These are phyloP conservation scores for Gavia stellata DNA, from an alignment of 2,113 vertebrate genomes.

Conservation along the genomic window DNA sequence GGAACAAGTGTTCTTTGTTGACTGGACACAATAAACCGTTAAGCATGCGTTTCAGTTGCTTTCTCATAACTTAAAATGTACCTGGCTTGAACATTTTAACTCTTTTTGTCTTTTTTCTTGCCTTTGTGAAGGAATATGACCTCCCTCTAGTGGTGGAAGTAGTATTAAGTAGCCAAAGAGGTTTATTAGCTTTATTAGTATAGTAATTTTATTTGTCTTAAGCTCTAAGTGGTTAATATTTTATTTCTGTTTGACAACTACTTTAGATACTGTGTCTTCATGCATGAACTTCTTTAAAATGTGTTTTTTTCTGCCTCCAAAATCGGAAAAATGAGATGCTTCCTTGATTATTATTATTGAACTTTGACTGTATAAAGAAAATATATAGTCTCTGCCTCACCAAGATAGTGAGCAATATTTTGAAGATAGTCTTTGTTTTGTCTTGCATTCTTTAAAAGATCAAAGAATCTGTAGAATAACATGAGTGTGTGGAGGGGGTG, in stretches of 20 bases:
- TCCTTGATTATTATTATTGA: background rate
- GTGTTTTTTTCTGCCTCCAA: background rate
- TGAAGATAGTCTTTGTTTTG: background rate
- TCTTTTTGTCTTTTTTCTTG: background rate
- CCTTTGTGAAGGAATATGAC: background rate
- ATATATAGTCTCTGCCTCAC: background rate
- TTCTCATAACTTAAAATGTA: background rate
- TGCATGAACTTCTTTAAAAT: background rate
- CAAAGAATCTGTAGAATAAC: background rate
- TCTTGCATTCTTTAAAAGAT: background rate
- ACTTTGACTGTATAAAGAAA: background rate
- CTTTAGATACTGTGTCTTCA: background rate
- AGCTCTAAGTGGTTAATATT: too few relatives aligned
- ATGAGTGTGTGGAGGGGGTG: background rate
- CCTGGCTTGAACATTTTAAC: background rate
- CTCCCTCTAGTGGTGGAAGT: conserved; percentile 30
- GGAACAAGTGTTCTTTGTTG: background rate
- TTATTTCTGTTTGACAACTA: background rate
- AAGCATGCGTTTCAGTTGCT: background rate
- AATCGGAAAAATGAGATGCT: background rate
- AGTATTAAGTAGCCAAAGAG: background rate
- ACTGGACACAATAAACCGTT: background rate
- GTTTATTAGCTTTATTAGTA: background rate
- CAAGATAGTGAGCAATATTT: background rate
- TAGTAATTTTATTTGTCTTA: background rate